Percentiles rank a stretch among this genome's conserved stretches.
Conservation (phyloP, 2,113 vertebrate species). For the Ctenodactylus gundi region DNA sequence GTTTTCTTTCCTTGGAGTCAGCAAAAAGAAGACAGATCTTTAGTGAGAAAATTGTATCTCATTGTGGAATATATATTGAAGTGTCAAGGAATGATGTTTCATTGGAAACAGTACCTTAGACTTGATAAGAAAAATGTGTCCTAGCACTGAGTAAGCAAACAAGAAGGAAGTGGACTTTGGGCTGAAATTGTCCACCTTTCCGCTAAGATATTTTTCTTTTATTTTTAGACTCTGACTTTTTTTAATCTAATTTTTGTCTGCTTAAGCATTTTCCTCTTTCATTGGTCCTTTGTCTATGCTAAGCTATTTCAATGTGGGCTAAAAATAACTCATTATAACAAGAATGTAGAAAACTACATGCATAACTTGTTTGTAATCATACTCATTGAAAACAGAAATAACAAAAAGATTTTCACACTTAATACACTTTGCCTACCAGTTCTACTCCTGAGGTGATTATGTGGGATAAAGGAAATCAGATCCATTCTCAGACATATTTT, state of each 20-base stretch:
- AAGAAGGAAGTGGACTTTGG: neutral
- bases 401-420: neutral
- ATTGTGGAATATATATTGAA: slow-evolving; percentile 34
- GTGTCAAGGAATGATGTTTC: neutral
- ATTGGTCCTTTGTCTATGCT: neutral
- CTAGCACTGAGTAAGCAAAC: neutral
- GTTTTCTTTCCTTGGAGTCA: slow-evolving; percentile 29
- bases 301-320: neutral
- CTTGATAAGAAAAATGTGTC: neutral
- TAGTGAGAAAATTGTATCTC: slow-evolving; percentile 28
- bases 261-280: neutral
- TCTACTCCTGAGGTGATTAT: neutral
- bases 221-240: neutral
- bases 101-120: neutral
- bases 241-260: slow-evolving; percentile 13
- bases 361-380: neutral
- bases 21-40: neutral
- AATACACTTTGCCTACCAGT: neutral
- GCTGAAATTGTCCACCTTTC: neutral
- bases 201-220: neutral
- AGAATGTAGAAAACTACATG: neutral
- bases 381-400: neutral
- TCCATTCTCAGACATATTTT: neutral
- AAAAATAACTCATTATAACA: neutral
- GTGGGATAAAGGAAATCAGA: neutral